Evolutionary conservation across 2,113 vertebrate genomes (phyloP), one percentile per base, ranked within the genome.

Genomic region (Coryphaenoides rupestris): DNA sequence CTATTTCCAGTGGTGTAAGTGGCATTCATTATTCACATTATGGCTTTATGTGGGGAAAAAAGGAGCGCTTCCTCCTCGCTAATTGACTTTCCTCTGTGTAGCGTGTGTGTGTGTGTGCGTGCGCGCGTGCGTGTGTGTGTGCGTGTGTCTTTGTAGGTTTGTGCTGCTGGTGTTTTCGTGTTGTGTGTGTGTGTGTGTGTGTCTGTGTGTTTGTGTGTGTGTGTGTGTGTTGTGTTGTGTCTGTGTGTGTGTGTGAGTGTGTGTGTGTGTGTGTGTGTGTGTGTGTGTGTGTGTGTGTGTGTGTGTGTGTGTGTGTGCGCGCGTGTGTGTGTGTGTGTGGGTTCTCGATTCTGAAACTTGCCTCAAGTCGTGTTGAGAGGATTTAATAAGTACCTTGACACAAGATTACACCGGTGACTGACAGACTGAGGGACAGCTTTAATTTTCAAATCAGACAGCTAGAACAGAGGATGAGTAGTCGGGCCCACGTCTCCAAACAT

Each of bases 21-120:
- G 55, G 28, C 73, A 85, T 88, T 75, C 72, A 88, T 86, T 87
- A 89, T 88, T 87, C 70, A 89, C 71, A 83, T 83, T 84, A 77
- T 66, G 76, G 74, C 81, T 86, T 83, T 66, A 71, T 72, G 66
- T 69, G 65, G 70, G 62, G 66, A 75, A 79, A 78, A n/a, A n/a
- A 50, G 59, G 50, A 75, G 60, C 40, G 60, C 63, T n/a, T 70
- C 23, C 14, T 73, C 66, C 58, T 66, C 12, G 45, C 33, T 33
- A 50, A 21, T 53, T 61, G 53, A 78, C 61, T 68, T 74, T 26
- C 33, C 5, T n/a, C n/a, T n/a, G n/a, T n/a, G n/a, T n/a, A n/a
- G n/a, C n/a, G n/a, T n/a, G n/a, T n/a, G n/a, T n/a, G n/a, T n/a
- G n/a, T n/a, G n/a, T n/a, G n/a, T n/a, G n/a, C n/a, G n/a, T n/a